Percentiles rank a stretch among this genome's conserved stretches.
phyloP scores from a whole-genome alignment of 1,140 invertebrate genomes.

The honey bee (Apis mellifera) region Amel_HAv3.1 CM009932.2:1729001-1729500 shows the following conservation, averaged over 20 bases:
- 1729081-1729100: background rate
- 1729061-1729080: slow-evolving; percentile 24
- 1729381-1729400: slow-evolving; percentile 32
- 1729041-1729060: background rate
- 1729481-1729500: slow-evolving; percentile 43
- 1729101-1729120: background rate
- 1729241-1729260: slow-evolving; percentile 19
- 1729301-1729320: background rate
- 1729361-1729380: background rate
- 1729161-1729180: slow-evolving; percentile 25
- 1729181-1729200: slow-evolving; percentile 3
- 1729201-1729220: slow-evolving; percentile 43
- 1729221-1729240: slow-evolving; percentile 48
- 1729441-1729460: slow-evolving; percentile 44
- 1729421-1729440: slow-evolving; percentile 38
- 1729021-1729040: slow-evolving; percentile 27
- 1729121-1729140: background rate
- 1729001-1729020: slow-evolving; percentile 17
- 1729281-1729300: background rate
- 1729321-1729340: background rate
- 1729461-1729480: slow-evolving; percentile 61
- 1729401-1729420: slow-evolving; percentile 60
- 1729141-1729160: slow-evolving; percentile 10
- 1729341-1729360: slow-evolving; percentile 2
- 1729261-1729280: background rate